Conservation (phyloP, 2,797 vertebrate species). For the Syncerus caffer region DNA sequence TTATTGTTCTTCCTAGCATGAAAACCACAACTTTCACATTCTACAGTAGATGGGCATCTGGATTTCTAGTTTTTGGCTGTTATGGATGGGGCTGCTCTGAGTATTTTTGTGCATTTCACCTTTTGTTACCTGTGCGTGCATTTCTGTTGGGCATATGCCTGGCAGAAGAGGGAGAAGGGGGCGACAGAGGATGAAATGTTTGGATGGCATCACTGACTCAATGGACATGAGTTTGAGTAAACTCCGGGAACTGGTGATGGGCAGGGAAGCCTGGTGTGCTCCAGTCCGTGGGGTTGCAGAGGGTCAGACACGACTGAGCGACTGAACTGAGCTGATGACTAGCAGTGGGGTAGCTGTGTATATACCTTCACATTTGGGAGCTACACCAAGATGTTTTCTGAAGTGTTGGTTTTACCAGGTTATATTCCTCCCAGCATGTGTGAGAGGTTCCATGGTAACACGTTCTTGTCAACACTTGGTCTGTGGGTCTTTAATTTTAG, state of each 20-base stretch:
- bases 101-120: neutral
- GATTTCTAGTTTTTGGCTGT: neutral
- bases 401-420: neutral
- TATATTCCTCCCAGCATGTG: neutral
- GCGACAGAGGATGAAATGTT: neutral
- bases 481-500: neutral
- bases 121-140: fast-evolving
- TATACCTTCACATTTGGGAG: neutral
- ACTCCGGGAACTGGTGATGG: neutral
- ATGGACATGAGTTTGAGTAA: neutral
- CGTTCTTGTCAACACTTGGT: neutral
- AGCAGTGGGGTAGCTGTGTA: neutral
- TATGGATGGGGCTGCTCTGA: neutral
- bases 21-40: neutral
- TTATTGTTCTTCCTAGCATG: neutral
- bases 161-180: neutral
- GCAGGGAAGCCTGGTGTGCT: neutral
- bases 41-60: neutral
- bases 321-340: neutral
- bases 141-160: neutral
- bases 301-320: neutral
- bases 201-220: neutral
- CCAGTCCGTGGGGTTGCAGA: neutral
- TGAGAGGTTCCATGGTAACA: neutral
- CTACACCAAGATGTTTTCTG: neutral